Percentiles rank a stretch among this genome's conserved stretches.
phyloP scores from a whole-genome alignment of 2,113 vertebrate genomes.

The Semnornis frantzii region DNA sequence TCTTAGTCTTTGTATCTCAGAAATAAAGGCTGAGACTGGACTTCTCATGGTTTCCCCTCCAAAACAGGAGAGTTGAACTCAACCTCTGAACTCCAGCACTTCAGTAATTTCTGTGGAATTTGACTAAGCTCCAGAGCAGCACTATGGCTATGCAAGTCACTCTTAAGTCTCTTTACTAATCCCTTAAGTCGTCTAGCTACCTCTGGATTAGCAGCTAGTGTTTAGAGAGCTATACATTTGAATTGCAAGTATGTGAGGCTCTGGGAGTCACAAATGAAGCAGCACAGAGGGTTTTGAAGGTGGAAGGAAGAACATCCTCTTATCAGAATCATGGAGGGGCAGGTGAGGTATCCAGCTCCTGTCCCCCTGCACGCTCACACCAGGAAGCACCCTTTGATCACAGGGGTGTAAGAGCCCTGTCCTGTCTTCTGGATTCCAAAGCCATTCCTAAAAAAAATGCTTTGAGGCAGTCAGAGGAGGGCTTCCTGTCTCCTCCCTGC shows the following conservation, averaged over 20 bases:
- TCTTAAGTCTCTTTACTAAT: slow-evolving; percentile 12
- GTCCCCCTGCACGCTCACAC: background rate
- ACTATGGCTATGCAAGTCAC: background rate
- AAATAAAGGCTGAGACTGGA: background rate
- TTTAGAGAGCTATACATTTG: background rate
- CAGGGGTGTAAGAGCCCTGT: fast-evolving
- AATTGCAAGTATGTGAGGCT: background rate
- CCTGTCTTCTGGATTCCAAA: background rate
- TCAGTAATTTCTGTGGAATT: slow-evolving; percentile 36
- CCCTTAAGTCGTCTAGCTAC: background rate
- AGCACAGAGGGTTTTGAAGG: background rate
- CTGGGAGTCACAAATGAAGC: background rate
- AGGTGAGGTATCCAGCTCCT: fast-evolving
- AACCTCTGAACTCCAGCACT: background rate
- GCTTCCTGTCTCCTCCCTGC: background rate
- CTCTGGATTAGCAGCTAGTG: background rate
- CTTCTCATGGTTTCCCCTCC: background rate
- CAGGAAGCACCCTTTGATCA: no score
- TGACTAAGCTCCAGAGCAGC: background rate
- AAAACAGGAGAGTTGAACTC: background rate
- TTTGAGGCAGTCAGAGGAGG: background rate
- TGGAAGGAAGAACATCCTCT: background rate
- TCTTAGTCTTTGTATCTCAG: background rate
- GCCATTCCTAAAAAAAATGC: background rate
- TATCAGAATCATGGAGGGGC: background rate